Evolutionary conservation across 2,888 invertebrate genomes (phyloP).

Genomic region (Frankliniella intonsa): DNA sequence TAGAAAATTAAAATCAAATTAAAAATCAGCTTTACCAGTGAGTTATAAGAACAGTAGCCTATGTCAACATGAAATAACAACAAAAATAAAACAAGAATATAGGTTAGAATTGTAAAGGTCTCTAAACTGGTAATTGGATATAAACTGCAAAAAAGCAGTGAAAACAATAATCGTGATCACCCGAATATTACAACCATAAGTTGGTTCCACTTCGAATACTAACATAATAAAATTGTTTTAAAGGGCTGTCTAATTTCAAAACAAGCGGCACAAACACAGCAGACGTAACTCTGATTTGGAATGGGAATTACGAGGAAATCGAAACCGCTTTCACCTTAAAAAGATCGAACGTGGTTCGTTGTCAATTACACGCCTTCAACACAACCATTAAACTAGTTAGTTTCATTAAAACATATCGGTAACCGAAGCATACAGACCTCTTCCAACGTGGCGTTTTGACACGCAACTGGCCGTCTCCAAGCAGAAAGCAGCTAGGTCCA

Average conservation of each 20-base stretch:
- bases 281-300: background rate
- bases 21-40: background rate
- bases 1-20: background rate
- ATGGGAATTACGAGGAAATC: background rate
- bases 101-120: background rate
- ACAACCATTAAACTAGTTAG: no score
- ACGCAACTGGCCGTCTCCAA: background rate
- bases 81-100: background rate
- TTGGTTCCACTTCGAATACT: no score
- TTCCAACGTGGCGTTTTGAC: constrained; percentile 25
- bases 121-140: background rate
- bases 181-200: no score
- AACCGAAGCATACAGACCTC: constrained; percentile 24
- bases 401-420: background rate
- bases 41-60: background rate
- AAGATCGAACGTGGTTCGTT: no score
- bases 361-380: no score
- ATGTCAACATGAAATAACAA: background rate
- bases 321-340: background rate
- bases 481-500: background rate
- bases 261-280: background rate
- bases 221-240: no score
- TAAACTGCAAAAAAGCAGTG: background rate
- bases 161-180: background rate
- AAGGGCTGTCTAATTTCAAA: background rate